Evolutionary conservation across 2,113 vertebrate genomes (phyloP).

Genomic region (Ciconia stormi): DNA sequence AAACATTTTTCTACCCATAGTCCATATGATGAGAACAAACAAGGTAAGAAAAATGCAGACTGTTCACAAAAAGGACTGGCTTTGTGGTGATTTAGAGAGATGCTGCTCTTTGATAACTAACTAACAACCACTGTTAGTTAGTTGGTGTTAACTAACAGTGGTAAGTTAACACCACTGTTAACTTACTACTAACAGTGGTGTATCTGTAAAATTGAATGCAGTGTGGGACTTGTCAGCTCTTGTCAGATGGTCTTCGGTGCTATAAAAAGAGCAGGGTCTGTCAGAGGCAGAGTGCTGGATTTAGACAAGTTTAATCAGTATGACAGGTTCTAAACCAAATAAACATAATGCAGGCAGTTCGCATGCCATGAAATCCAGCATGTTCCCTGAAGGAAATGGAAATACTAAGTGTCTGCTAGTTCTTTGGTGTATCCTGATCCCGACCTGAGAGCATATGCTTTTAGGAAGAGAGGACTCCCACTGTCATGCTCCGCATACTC

Average conservation of each 20-base stretch:
- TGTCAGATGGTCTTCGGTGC: background rate
- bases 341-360: background rate
- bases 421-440: background rate
- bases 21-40: constrained; percentile 76
- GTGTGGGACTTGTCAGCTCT: background rate
- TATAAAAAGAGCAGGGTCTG: background rate
- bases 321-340: background rate
- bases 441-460: no score
- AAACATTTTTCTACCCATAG: constrained; percentile 78
- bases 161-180: background rate
- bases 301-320: background rate
- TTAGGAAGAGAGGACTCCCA: background rate
- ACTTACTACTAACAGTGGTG: background rate
- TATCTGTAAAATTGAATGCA: no score
- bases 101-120: background rate
- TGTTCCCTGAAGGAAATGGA: background rate
- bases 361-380: background rate
- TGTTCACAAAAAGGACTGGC: background rate
- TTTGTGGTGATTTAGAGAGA: background rate
- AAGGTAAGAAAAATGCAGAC: constrained; percentile 75
- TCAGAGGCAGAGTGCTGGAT: background rate
- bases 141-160: no score
- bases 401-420: background rate
- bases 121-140: background rate
- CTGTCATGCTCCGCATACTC: background rate